Conservation (phyloP, 2,888 invertebrate genomes). For the Bugula neritina region DNA sequence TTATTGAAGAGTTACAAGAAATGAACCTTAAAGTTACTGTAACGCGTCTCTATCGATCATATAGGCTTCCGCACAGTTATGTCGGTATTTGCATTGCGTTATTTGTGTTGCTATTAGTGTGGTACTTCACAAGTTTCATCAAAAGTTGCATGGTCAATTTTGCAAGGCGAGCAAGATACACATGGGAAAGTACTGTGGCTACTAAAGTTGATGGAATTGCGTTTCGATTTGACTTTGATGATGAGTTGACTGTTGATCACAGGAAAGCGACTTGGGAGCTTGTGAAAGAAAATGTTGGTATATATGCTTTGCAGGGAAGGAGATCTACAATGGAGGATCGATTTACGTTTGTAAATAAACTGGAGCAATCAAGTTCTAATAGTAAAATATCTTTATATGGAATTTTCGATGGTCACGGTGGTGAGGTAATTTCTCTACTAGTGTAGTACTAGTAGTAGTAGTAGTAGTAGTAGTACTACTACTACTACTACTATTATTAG, state of each 20-base stretch:
- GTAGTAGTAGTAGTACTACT: neutral
- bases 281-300: constrained; percentile 69
- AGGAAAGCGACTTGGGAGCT: constrained; percentile 64
- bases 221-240: constrained; percentile 14
- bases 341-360: constrained; percentile 79
- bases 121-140: neutral
- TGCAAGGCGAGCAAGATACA: neutral
- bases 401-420: constrained; percentile 91
- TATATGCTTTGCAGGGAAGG: constrained; percentile 83
- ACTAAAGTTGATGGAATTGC: constrained; percentile 13
- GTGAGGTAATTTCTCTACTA: too few species aligned
- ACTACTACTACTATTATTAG: neutral
- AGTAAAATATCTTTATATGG: constrained; percentile 67
- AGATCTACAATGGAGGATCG: constrained; percentile 89
- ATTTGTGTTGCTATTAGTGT: neutral
- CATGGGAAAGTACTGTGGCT: constrained; percentile 2
- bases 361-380: constrained; percentile 71
- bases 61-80: neutral
- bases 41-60: neutral
- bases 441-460: too few species aligned
- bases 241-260: constrained; percentile 29
- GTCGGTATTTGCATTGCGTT: neutral
- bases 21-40: neutral
- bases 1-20: neutral
- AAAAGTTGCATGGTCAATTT: neutral